A percentile compares a stretch with the other conserved stretches of the same genome.
phyloP scores from a whole-genome alignment of 2,797 vertebrate genomes.

The Cuniculus paca region DNA sequence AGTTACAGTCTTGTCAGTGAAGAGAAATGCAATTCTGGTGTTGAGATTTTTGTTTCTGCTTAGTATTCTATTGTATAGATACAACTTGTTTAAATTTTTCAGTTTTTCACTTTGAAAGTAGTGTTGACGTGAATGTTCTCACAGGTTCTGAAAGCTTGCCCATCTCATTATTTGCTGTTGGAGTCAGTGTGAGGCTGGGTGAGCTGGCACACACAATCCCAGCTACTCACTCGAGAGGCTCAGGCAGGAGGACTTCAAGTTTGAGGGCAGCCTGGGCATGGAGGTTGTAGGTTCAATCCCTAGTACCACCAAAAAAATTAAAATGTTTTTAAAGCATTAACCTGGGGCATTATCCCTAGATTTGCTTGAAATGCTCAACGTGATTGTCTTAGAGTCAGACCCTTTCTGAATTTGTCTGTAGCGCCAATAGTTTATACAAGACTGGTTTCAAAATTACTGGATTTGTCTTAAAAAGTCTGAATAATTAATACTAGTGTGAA shows the following conservation, averaged over 20 bases:
- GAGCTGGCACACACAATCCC: background rate
- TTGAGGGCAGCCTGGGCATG: background rate
- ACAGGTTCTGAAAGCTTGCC: background rate
- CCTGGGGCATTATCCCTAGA: background rate
- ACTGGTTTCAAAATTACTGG: background rate
- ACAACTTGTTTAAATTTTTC: background rate
- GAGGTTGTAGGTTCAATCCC: background rate
- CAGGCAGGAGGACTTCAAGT: background rate
- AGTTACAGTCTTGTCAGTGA: background rate
- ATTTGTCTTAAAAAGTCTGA: conserved; percentile 32
- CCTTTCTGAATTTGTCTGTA: background rate
- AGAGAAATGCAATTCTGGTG: background rate
- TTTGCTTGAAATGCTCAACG: background rate
- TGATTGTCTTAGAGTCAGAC: background rate
- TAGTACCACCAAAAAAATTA: background rate
- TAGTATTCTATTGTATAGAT: conserved; percentile 15
- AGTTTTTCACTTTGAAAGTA: conserved; percentile 39
- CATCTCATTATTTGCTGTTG: background rate
- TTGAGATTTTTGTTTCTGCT: background rate
- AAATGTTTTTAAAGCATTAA: background rate
- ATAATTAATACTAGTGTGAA: background rate
- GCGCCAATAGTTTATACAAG: background rate
- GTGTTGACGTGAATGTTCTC: background rate
- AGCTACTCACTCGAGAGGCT: background rate
- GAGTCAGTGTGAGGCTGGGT: background rate